Conservation (phyloP, 2,113 vertebrate genomes). For the Megaceryle torquata region DNA sequence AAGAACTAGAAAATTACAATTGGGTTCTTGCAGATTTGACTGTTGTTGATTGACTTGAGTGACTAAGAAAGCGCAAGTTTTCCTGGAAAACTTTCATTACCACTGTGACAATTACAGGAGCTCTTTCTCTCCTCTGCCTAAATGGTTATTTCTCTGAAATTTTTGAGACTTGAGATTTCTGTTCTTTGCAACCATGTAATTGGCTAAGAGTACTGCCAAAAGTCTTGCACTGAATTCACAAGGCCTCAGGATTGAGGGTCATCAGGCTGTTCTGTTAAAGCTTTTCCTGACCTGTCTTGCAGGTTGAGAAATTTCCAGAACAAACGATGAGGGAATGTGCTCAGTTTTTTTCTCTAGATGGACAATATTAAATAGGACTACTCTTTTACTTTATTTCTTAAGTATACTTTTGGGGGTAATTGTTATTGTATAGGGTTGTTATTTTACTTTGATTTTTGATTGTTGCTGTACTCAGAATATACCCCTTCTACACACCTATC, state of each 20-base stretch:
- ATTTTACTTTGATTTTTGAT: not conserved
- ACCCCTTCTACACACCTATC: fast-evolving
- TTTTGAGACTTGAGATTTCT: not conserved
- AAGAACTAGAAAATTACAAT: not conserved
- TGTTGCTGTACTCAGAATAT: not conserved
- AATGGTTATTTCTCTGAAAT: not conserved
- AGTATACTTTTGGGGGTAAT: not conserved
- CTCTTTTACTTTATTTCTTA: not conserved
- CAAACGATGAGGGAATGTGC: not conserved
- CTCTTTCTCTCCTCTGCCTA: not conserved
- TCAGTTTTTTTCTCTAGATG: not conserved
- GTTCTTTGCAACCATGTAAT: not conserved
- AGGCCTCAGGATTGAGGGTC: not conserved
- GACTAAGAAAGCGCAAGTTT: not conserved
- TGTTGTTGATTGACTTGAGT: not conserved
- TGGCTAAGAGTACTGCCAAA: not conserved
- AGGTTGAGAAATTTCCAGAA: not conserved
- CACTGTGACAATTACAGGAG: not conserved
- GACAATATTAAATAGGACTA: not conserved
- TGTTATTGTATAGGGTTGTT: not conserved
- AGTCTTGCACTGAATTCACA: not conserved
- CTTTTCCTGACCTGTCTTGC: not conserved
- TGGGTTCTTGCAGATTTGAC: not conserved
- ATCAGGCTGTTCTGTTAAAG: not conserved
- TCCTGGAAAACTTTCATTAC: not conserved